These are phyloP conservation scores for Latheticus oryzae DNA, from an alignment of 2,888 invertebrate genomes.

Conservation along the genomic window DNA sequence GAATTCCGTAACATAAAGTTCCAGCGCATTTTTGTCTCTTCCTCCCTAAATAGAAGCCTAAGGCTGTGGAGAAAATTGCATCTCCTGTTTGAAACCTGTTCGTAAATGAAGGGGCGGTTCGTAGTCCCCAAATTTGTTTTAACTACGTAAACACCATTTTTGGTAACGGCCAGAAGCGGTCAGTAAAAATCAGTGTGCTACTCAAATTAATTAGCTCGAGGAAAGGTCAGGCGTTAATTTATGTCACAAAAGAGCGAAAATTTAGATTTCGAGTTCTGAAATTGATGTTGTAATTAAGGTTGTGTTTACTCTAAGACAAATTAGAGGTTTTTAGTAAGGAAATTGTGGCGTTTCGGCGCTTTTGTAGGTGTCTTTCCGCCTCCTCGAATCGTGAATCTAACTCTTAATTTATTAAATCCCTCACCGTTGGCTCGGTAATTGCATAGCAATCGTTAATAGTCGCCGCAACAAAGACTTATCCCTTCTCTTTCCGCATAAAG, in stretches of 20 bases:
- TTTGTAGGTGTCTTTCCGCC: too few relatives aligned
- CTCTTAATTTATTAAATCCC: constrained; percentile 1
- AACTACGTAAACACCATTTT: constrained; percentile 41
- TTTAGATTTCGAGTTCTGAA: too few relatives aligned
- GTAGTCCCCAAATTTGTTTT: constrained; percentile 43
- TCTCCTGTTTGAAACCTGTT: constrained; percentile 31
- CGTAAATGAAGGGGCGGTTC: constrained; percentile 35
- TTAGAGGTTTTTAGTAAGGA: too few relatives aligned
- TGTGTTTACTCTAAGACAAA: too few relatives aligned
- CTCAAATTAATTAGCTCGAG: constrained; percentile 36
- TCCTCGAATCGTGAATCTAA: too few relatives aligned
- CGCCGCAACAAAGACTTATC: constrained; percentile 2
- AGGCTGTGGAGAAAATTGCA: constrained; percentile 21
- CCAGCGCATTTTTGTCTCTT: constrained; percentile 1
- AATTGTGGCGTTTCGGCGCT: too few relatives aligned
- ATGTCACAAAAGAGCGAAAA: too few relatives aligned
- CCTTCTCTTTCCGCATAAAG: constrained; percentile 7
- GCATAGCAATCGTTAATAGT: constrained; percentile 1
- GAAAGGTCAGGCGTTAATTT: too few relatives aligned
- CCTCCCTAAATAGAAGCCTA: not conserved
- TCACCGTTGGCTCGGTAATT: not conserved
- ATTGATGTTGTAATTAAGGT: too few relatives aligned
- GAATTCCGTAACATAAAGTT: not conserved
- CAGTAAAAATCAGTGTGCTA: constrained; percentile 5
- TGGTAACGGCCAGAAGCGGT: constrained; percentile 15